phyloP scores from a whole-genome alignment of 2,113 vertebrate species.

The Chunga burmeisteri region DNA sequence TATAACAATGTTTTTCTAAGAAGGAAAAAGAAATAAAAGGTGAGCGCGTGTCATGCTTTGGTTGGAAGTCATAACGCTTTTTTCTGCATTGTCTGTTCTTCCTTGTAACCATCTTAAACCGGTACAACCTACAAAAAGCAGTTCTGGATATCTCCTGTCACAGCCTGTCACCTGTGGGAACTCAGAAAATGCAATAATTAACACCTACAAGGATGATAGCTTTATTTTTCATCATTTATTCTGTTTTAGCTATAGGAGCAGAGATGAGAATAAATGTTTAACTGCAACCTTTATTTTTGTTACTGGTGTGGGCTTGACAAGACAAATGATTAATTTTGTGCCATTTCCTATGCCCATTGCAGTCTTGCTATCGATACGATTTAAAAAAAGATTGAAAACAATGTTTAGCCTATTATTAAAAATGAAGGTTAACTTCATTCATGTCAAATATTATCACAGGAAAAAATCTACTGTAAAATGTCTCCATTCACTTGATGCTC shows the following conservation, averaged over 20 bases:
- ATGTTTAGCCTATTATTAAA: too few species aligned
- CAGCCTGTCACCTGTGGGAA: neutral
- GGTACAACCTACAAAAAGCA: neutral
- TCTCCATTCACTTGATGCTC: neutral
- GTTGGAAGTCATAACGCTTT: neutral
- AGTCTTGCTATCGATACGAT: neutral
- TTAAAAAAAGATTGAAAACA: neutral
- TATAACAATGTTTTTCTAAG: neutral
- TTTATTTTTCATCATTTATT: neutral
- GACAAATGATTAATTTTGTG: neutral
- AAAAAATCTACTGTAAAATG: neutral
- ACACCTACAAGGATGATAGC: neutral
- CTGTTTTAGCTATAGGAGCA: neutral
- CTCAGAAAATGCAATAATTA: neutral
- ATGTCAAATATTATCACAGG: too few species aligned
- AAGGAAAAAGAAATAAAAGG: neutral
- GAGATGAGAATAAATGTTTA: neutral
- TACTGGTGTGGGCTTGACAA: neutral
- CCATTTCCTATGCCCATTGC: neutral
- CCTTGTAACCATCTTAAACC: neutral
- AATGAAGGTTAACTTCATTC: too few species aligned
- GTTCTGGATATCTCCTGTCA: neutral
- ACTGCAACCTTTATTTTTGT: neutral
- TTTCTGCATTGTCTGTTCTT: neutral
- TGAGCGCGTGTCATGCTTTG: neutral